phyloP scores from a whole-genome alignment of 2,113 vertebrate species.

The Caranx melampygus region DNA sequence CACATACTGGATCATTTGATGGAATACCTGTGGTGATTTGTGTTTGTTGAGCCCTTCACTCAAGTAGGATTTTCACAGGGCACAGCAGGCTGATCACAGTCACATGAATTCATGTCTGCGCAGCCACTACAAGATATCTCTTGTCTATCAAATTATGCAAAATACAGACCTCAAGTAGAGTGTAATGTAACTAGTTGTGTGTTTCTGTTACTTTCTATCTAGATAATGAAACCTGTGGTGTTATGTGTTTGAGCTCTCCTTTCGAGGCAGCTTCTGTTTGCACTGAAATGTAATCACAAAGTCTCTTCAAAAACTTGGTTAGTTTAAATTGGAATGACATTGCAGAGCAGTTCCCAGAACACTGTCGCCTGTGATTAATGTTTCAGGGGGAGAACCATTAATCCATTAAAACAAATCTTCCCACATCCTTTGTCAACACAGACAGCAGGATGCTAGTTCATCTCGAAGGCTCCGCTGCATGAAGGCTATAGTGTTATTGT shows the following conservation, averaged over 20 bases:
- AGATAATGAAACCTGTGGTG: background rate
- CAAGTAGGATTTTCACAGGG: constrained; percentile 4
- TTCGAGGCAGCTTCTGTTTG: background rate
- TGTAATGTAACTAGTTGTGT: background rate
- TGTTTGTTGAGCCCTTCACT: background rate
- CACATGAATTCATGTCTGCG: background rate
- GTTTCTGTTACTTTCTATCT: background rate
- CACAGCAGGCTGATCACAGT: background rate
- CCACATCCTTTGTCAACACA: background rate
- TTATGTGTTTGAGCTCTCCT: background rate
- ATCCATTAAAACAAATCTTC: constrained; percentile 33
- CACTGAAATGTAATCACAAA: constrained; percentile 32
- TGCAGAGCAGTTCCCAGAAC: constrained; percentile 8
- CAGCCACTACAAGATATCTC: too few species aligned
- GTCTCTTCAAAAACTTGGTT: constrained; percentile 7
- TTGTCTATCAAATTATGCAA: too few species aligned
- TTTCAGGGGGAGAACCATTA: constrained; percentile 33
- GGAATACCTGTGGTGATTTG: constrained; percentile 21
- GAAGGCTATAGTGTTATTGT: background rate
- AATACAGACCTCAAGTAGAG: too few species aligned
- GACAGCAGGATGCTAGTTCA: constrained; percentile 24
- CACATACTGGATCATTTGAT: constrained; percentile 32
- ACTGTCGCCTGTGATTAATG: constrained; percentile 45
- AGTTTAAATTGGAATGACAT: constrained; percentile 33
- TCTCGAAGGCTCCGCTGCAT: background rate